Percentiles rank a stretch among this genome's conserved stretches.
phyloP scores from a whole-genome alignment of 2,797 vertebrate genomes.

The Carapus acus region DNA sequence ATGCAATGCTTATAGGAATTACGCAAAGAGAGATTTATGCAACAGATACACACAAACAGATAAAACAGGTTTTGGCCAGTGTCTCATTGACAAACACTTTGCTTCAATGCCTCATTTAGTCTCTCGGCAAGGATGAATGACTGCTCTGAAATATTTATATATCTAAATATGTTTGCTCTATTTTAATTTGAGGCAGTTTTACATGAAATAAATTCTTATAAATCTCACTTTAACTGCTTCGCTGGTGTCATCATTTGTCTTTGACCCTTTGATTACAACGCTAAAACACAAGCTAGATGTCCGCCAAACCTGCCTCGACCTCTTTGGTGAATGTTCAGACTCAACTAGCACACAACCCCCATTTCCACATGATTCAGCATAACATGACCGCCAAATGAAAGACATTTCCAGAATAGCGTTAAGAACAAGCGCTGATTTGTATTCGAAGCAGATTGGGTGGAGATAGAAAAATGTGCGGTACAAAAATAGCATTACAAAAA shows the following conservation, averaged over 20 bases:
- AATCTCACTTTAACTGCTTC: constrained; percentile 37
- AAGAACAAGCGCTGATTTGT: constrained; percentile 30
- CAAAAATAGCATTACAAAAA: constrained; percentile 32
- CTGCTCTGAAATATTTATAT: constrained; percentile 58
- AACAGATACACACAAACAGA: too few relatives aligned
- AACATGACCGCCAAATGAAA: constrained; percentile 29
- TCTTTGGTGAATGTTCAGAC: constrained; percentile 15
- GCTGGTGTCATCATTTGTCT: constrained; percentile 12
- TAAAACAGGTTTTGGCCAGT: too few relatives aligned
- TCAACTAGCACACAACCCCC: too few relatives aligned
- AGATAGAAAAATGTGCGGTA: constrained; percentile 23
- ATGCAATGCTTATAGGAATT: constrained; percentile 54
- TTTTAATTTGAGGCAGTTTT: constrained; percentile 65
- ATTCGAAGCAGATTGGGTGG: constrained; percentile 27
- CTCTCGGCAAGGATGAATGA: constrained; percentile 32
- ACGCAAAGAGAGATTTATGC: constrained; percentile 55
- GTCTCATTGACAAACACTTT: constrained; percentile 19
- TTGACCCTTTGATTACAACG: too few relatives aligned
- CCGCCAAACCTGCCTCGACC: constrained; percentile 10
- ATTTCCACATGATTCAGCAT: constrained; percentile 3
- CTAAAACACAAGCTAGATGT: constrained; percentile 12
- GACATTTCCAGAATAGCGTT: constrained; percentile 24
- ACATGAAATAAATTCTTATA: constrained; percentile 66
- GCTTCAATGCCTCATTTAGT: constrained; percentile 48
- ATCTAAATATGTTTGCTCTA: constrained; percentile 61